Evolutionary conservation across 2,888 invertebrate genomes (phyloP).

Genomic region (Drosophila longiperda): DNA sequence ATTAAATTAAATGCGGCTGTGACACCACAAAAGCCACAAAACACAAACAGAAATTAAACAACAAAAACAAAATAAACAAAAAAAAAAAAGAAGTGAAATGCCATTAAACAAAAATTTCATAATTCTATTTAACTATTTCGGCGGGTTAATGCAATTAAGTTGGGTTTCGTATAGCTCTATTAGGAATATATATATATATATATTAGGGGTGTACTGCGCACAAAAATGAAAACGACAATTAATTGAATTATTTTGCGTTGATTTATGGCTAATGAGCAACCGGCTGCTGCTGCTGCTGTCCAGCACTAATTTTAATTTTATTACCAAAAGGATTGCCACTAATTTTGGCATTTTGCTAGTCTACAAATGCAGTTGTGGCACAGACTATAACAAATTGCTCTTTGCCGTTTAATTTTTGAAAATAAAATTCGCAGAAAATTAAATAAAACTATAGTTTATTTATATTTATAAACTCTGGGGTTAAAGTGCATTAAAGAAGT

Average conservation of each 20-base stretch:
- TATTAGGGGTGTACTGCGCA: constrained; percentile 4
- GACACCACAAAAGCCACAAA: constrained; percentile 16
- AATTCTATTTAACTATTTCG: constrained; percentile 53
- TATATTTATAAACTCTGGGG: not conserved
- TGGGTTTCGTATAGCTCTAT: constrained; percentile 9
- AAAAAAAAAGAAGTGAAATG: not conserved
- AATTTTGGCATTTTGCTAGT: constrained; percentile 7
- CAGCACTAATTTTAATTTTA: constrained; percentile 8
- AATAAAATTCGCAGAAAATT: not conserved
- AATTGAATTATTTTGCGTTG: constrained; percentile 55
- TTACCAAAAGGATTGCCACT: not conserved
- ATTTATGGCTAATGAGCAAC: constrained; percentile 18
- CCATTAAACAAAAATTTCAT: constrained; percentile 19
- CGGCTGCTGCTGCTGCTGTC: not conserved
- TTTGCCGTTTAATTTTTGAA: not conserved
- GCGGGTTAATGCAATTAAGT: constrained; percentile 55
- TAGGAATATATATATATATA: not conserved
- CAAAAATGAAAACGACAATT: constrained; percentile 52
- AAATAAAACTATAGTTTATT: not conserved
- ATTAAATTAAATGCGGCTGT: constrained; percentile 56
- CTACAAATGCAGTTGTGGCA: not conserved
- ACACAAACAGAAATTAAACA: constrained; percentile 7
- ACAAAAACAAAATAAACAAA: constrained; percentile 3
- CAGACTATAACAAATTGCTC: not conserved
- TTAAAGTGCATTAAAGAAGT: not conserved